These are phyloP conservation scores for Centruroides vittatus DNA, from an alignment of 1,140 invertebrate genomes.

Conservation along the genomic window DNA sequence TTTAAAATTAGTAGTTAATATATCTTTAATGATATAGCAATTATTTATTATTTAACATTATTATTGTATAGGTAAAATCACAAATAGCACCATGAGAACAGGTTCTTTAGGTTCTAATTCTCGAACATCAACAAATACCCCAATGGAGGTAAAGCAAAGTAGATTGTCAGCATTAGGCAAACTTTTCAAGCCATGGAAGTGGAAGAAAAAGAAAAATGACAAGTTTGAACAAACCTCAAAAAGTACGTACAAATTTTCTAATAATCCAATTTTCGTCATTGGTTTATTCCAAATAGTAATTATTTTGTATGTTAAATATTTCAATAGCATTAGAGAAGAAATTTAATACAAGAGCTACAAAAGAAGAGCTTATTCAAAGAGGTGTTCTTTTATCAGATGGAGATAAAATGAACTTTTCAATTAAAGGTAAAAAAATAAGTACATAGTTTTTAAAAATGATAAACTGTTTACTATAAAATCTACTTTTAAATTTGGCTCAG, in stretches of 20 bases:
- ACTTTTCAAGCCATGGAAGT: conserved; percentile 97
- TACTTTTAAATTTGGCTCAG: no score
- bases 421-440: no score
- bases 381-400: conserved; percentile 75
- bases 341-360: conserved; percentile 90
- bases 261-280: no score
- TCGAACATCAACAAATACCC: conserved; percentile 6
- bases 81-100: conserved; percentile 14
- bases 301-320: conserved; percentile 19
- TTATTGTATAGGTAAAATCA: conserved; percentile 6
- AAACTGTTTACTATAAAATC: no score
- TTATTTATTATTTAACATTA: no score
- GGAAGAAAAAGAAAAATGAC: conserved; percentile 96
- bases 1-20: no score
- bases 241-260: conserved; percentile 45
- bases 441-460: no score
- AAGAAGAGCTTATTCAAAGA: conserved; percentile 92
- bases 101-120: conserved; percentile 14
- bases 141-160: conserved; percentile 33
- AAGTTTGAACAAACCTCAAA: conserved; percentile 89
- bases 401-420: conserved; percentile 3
- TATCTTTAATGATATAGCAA: no score
- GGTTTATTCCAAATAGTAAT: neutral
- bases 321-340: conserved; percentile 84
- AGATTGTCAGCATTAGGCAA: conserved; percentile 84